Base-by-base conservation (phyloP, 2,113 vertebrate genomes). In the Cyprinus carpio region DNA sequence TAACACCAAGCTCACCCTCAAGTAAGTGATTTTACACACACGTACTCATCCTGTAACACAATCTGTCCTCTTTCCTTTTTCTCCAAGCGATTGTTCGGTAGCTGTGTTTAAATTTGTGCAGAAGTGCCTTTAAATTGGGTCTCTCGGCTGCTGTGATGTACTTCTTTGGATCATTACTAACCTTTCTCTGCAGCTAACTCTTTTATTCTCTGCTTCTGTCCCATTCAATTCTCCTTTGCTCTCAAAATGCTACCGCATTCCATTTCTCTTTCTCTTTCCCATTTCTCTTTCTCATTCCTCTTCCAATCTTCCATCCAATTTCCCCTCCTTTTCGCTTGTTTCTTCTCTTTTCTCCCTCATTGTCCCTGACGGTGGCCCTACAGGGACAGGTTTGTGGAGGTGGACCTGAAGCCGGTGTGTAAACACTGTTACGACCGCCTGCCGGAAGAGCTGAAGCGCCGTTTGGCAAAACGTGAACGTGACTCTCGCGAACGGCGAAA, bases 351-450 rank as follows among this genome's bases (percentile, higher is more conserved):
- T 11, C 10, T 31, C 40, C 54, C 64, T 82, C 40, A 8, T 62
- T 40, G 29, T 69, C 46, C 40, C 11, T 40, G 75, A 67, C 25
- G 54, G 31, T 84, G 92, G 87, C 88, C 90, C 85, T 84, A 75
- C 94, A 99, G 98, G 95, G 97, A 98, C 96, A 99, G 97, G 89
- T 99, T 99, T 97, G 96, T 99, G 95, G 98, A 99, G 95, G 96
- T 99, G 93, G 98, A 99, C 93, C 95, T 99, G 93, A 98, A 96
- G 93, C 97, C 97, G 85, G 95, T 98, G 92, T 99, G 97, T 94
- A 98, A 96, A 93, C 96, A 96, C 91, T 99, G 98, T 93, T 99
- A 98, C 25, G 97, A 99, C 90, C 95, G 93, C 94, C 95, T 99
- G 95, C 98, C 98, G 0, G 97, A 99, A 90, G 98, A 99, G 93